Evolutionary conservation across 2,113 vertebrate genomes (phyloP), one percentile per base, ranked within the genome.

Genomic region (Opisthocomus hoazin): DNA sequence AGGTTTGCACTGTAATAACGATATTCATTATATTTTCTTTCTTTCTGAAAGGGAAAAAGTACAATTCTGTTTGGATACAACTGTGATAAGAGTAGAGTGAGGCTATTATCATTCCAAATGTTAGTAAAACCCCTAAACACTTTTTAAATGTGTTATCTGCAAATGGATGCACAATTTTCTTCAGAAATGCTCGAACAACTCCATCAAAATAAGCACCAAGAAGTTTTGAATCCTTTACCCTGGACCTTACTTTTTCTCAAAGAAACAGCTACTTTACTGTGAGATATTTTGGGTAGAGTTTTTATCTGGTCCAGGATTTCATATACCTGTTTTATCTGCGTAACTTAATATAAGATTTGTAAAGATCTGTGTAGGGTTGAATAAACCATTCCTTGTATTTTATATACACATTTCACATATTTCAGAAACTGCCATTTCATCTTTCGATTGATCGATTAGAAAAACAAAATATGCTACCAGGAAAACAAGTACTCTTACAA

Each of bases 1-100:
- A 80, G 58, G 9, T 77, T 90, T 93, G 36, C 36, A 41, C 61
- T 36, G 9, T 75, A 87, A 84, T 96, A 94, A 82, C 61, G 84
- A 54, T 61, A 87, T 88, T 75, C 71, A 64, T 63, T 78, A 10
- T 75, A 60, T 92, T 92, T 94, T 87, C n/a, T 65, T 88, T 80
- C 43, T 69, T 90, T 34, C 66, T 74, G 64, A 71, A 84, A 92
- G 24, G 24, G 34, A 54, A n/a, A 43, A 92, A 90, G 65, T 64
- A 75, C 80, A 76, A 12, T 91, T 96, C 80, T 94, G 22, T 90
- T 94, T 87, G 37, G 83, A 76, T 79, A 56, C 87, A 58, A 92
- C 77, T 93, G 81, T 79, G 88, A 50, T 94, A 94, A 92, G 74
- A 90, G 45, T 78, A 86, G 76, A 89, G 73, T 82, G 57, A 91